Evolutionary conservation across 2,113 vertebrate species (phyloP), one percentile per base, ranked within the genome.

Genomic region (Cinclus mexicanus): DNA sequence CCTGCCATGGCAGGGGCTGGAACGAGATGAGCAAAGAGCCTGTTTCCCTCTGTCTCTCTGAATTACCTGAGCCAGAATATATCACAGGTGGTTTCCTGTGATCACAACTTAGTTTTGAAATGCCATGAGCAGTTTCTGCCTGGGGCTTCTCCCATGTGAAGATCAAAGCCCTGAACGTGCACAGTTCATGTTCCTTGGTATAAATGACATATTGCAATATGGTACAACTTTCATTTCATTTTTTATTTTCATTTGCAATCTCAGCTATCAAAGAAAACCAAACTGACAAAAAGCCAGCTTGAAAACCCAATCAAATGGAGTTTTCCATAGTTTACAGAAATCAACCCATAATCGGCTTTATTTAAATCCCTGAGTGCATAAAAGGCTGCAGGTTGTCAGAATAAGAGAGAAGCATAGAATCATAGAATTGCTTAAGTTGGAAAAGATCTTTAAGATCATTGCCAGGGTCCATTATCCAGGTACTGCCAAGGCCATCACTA

Each of bases 251-350:
- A 39, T 80, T 83, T 88, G 64, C 59, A 52, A 55, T 78, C 68
- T 96, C 55, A 23, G 68, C 50, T 94, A 95, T 86, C 87, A 92
- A 93, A 95, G 92, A 70, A 78, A 93, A n/a, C 14, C 90, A 93
- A 88, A 74, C 26, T 95, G 92, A 90, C 88, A 96, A 91, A 91
- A 91, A 95, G 35, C 29, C 93, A 86, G 50, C 80, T 78, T 88
- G 79, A 44, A 94, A 88, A 92, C 67, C 70, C 72, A 83, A 65
- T 80, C 63, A 78, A 95, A 75, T 39, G 93, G 33, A 69, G 63
- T 77, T 94, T 93, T 79, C 75, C 65, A 69, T 5, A 2, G 75
- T 83, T 93, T 91, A 83, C 68, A 91, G 77, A 88, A 94, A 96
- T 80, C 79, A 95, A 37, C 31, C 39, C 60, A 41, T 83, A 80